phyloP scores from a whole-genome alignment of 2,888 invertebrate species.

The Drosophila subsilvestris region DNA sequence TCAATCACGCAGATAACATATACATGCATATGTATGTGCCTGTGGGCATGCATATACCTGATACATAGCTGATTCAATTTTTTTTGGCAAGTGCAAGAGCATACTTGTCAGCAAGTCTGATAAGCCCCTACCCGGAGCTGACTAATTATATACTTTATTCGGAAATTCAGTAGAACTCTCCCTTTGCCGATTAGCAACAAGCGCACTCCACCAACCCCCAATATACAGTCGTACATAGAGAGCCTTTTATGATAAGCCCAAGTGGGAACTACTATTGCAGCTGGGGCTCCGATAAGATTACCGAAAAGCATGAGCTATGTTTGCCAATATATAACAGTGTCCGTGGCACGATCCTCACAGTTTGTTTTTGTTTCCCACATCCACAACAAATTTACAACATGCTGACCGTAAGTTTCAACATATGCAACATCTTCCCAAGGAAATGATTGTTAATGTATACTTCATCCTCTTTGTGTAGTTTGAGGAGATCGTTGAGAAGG shows the following conservation, averaged over 20 bases:
- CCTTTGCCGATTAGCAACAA: constrained; percentile 18
- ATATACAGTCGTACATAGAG: constrained; percentile 20
- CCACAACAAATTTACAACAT: constrained; percentile 55
- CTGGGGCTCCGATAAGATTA: constrained; percentile 40
- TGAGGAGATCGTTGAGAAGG: constrained; percentile 89
- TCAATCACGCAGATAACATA: constrained; percentile 13
- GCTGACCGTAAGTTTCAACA: constrained; percentile 70
- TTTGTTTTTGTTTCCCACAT: constrained; percentile 55
- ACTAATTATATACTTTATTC: constrained; percentile 36
- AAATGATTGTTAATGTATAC: neutral
- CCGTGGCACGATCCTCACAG: constrained; percentile 42
- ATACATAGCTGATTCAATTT: constrained; percentile 36
- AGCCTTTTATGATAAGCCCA: constrained; percentile 24
- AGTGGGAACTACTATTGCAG: constrained; percentile 42
- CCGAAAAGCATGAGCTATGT: constrained; percentile 31
- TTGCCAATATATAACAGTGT: constrained; percentile 57
- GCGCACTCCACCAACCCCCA: constrained; percentile 2
- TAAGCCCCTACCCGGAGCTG: constrained; percentile 36
- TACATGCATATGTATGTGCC: neutral
- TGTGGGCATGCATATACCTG: constrained; percentile 16
- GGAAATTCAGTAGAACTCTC: constrained; percentile 25
- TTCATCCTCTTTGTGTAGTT: constrained; percentile 85
- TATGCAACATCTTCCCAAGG: neutral
- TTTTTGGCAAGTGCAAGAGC: constrained; percentile 57
- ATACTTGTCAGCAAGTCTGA: constrained; percentile 43